Base-by-base conservation (phyloP, 2,888 invertebrate species). In the Stenodera caucasica region DNA sequence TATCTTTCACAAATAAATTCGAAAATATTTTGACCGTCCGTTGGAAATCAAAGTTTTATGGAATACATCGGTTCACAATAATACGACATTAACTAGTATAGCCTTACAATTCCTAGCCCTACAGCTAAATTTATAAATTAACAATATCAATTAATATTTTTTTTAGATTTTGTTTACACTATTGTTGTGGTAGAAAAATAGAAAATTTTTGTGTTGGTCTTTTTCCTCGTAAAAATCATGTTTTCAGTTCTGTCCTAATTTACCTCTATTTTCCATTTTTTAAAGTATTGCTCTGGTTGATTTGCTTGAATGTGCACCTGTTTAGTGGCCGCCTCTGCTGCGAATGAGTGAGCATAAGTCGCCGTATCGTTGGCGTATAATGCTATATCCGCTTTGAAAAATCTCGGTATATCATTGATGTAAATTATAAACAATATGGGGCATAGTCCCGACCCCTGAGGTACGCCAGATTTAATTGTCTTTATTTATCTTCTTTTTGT, bases 351-450 rank as follows among this genome's bases (percentile, higher is more conserved):
- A 6, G 64, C 53, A 54, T 60, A 57, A 12, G 62, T 60, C 1
- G 61, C 66, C 21, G 64, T 64, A 26, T 64, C 62, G 49, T 64
- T 64, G 1, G 66, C 64, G 21, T 56, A 66, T 6, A 60, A 49
- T 11, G 63, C 64, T n/a, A 35, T 32, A 12, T 61, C 61, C 0
- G 64, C 64, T 18, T 64, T 53, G 2, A 21, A 7, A 15, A 37
- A 37, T 37, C 7, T n/a, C 0, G 37, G 14, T 15, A 37, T 37
- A 37, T 37, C 37, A 5, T 23, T 26, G 7, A 50, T n/a, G 14
- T 29, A 50, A 26, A 14, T 21, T 9, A 21, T 50, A n/a, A 29
- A 50, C 14, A 50, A 8, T 37, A 15, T 37, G 6, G 37, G 37
- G 3, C 15, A 14, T 5, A 37, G 14, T 7, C 14, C 37, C 15